Base-by-base conservation (phyloP, 2,888 invertebrate genomes). In the Lycaena phlaeas region DNA sequence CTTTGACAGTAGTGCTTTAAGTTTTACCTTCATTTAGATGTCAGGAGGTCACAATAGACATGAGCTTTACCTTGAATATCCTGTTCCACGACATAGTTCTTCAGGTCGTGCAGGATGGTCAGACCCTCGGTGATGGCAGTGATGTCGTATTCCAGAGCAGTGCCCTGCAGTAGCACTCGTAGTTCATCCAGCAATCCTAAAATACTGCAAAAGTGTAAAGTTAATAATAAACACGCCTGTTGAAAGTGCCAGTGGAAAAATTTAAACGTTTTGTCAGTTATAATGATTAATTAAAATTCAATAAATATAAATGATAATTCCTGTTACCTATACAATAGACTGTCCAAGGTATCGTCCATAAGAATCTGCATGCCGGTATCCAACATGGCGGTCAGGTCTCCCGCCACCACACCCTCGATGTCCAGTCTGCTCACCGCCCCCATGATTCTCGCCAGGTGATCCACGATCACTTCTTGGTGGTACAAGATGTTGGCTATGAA, bases 51-150 rank as follows among this genome's bases (percentile, higher is more conserved):
- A n/a, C n/a, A n/a, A n/a, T n/a, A n/a, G n/a, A n/a, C n/a, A n/a
- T n/a, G n/a, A n/a, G n/a, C 6, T 25, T 28, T 47, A 87, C 87
- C 64, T 54, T 69, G 86, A n/a, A 87, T 60, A 46, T 87, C 70
- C 6, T 77, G 55, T 9, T 85, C 60, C 1, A 76, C 12, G 4
- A 81, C 60, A 6, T 85, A 68, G 30, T 72, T 75, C 53, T 81
- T 85, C 52, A 86, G 74, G 29, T 79, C 67, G 3, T 70, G 70
- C 50, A 87, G 57, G 1, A 79, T 67, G 7, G 56, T 52, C 2
- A 87, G 54, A 0, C 86, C 85, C 0, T 58, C 45, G 0, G 71
- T 51, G 4, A 87, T 52, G 0, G 72, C 71, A 0, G 49, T 47
- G 12, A 87, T 46, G 50, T 87, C 87, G 1, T 51, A 48, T 15